phyloP scores from a whole-genome alignment of 2,113 vertebrate genomes.

The Hyperopisus bebe region DNA sequence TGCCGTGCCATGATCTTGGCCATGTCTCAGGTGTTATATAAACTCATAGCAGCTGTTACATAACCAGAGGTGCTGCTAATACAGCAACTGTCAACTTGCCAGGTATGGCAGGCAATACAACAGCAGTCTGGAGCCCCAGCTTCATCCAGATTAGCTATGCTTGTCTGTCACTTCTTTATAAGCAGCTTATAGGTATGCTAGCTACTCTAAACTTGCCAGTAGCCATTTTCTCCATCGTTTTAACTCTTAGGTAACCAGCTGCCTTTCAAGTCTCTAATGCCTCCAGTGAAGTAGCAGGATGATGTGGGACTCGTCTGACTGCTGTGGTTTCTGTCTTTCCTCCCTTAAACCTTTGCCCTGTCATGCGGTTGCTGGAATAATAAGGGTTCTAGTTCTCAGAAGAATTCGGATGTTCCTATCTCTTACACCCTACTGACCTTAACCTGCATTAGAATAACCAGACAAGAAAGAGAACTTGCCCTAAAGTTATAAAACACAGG shows the following conservation, averaged over 20 bases:
- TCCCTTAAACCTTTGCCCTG: not conserved
- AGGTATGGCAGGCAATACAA: not conserved
- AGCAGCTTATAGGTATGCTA: not conserved
- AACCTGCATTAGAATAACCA: slow-evolving; percentile 24
- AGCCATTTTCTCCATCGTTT: not conserved
- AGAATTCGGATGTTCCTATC: not conserved
- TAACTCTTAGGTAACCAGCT: not conserved
- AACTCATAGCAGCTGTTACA: slow-evolving; percentile 14
- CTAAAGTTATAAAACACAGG: not conserved
- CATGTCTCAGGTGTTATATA: slow-evolving; percentile 20
- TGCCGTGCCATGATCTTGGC: slow-evolving; percentile 1
- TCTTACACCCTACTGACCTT: not conserved
- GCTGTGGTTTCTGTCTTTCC: not conserved
- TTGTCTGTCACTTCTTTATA: not conserved
- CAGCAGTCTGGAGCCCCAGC: not conserved
- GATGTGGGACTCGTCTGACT: not conserved
- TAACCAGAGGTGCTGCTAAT: slow-evolving; percentile 2
- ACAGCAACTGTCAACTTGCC: not conserved
- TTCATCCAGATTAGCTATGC: not conserved
- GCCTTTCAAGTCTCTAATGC: not conserved
- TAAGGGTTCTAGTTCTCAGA: not conserved
- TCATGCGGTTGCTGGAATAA: not conserved
- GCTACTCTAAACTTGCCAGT: not conserved
- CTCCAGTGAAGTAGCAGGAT: not conserved
- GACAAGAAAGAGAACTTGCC: not conserved